Evolutionary conservation across 1,140 invertebrate species (phyloP).

Genomic region (Saccostrea cuccullata): DNA sequence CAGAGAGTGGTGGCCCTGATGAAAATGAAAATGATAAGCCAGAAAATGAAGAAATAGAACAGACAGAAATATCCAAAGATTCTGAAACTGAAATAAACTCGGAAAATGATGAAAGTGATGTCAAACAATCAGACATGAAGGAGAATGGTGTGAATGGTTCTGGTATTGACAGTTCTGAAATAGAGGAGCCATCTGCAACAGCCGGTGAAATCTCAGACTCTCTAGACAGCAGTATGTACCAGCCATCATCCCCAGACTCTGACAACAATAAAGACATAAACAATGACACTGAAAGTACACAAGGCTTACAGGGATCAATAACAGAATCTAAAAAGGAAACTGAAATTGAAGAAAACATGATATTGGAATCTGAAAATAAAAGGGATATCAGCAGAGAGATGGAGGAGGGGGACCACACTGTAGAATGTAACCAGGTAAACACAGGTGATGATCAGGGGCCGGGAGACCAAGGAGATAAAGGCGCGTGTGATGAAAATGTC

Average conservation of each 20-base stretch:
- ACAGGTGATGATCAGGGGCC: background rate
- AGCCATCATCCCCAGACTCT: background rate
- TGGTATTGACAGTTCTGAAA: constrained; percentile 1
- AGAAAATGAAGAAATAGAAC: background rate
- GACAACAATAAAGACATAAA: background rate
- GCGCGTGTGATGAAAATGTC: background rate
- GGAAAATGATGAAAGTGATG: background rate
- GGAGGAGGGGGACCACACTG: background rate
- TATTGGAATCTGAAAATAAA: background rate
- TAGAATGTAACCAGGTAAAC: background rate
- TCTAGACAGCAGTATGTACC: background rate
- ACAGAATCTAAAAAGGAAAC: background rate
- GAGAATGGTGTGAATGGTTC: background rate
- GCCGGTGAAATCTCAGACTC: background rate
- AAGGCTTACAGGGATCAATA: background rate
- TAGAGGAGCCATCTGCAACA: background rate
- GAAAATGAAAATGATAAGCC: background rate
- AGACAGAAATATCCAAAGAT: background rate
- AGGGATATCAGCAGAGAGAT: background rate
- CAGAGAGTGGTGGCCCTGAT: background rate
- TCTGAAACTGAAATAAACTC: background rate
- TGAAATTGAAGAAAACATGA: background rate
- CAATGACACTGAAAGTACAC: constrained; percentile 2
- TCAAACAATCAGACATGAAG: background rate
- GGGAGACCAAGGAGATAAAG: background rate